Evolutionary conservation across 2,888 invertebrate genomes (phyloP), one percentile per base, ranked within the genome.

Genomic region (Acleris emargana): DNA sequence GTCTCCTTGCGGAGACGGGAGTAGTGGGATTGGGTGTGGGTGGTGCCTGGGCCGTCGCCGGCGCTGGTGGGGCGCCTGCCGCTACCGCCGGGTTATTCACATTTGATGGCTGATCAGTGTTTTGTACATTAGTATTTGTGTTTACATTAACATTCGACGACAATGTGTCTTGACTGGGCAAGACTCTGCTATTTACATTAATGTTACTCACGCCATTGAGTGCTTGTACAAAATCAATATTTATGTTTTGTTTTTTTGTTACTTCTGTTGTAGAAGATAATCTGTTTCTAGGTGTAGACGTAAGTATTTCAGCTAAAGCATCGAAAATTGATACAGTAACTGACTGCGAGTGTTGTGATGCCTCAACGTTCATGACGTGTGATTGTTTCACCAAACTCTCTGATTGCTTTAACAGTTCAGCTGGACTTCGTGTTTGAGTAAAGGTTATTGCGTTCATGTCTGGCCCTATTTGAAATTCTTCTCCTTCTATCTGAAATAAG

Each of bases 301-400:
- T 93, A 73, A 94, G 89, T 78, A 94, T 93, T 72, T 94, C 93
- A 80, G 94, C 93, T 82, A 94, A 79, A 81, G 93, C 94, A 85
- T 93, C 93, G 75, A 93, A 94, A 74, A 94, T 94, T 68, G 94
- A 94, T 76, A 94, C 89, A 72, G 94, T 94, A 75, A 93, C 93
- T 75, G 93, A 93, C 71, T 93, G 91, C 75, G 93, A 93, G 78
- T 93, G 92, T 71, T 93, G 86, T 76, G 93, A 91, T 68, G 93
- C 93, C 81, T 94, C 93, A 79, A 93, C 93, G 77, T 91, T 93
- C 84, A 93, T 90, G 68, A 91, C 79, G 72, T 89, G 92, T 79
- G 87, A 87, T 64, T 89, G 80, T 82, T 91, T 91, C 71, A 83
- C 79, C 73, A 91, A 79, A 83, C 91, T 92, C 79, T 93, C 93